Evolutionary conservation across 2,888 invertebrate species (phyloP).

Genomic region (Macrosoma leucophasiata): DNA sequence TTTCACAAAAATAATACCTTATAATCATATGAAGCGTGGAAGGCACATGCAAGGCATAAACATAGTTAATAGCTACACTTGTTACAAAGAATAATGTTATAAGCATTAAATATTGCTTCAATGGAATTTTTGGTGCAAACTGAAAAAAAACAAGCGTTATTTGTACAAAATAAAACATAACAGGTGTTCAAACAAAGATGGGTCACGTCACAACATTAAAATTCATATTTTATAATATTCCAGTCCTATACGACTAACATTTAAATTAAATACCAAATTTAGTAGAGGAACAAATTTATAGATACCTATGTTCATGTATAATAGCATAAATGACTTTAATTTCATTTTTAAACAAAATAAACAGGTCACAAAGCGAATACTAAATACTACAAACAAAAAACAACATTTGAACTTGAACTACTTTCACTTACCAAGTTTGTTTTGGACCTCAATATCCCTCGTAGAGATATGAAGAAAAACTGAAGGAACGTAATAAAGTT

Average conservation of each 20-base stretch:
- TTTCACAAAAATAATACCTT: constrained; percentile 42
- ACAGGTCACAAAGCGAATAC: constrained; percentile 5
- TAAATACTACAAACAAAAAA: too few relatives aligned
- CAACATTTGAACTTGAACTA: not conserved
- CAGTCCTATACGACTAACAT: too few relatives aligned
- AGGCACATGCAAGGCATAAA: constrained; percentile 66
- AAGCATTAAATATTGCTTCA: constrained; percentile 54
- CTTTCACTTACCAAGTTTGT: constrained; percentile 38
- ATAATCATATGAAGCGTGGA: constrained; percentile 70
- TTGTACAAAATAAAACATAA: too few relatives aligned
- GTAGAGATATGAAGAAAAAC: constrained; percentile 53
- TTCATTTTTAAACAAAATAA: constrained; percentile 5
- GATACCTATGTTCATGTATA: too few relatives aligned
- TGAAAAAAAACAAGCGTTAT: constrained; percentile 37
- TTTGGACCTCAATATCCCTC: constrained; percentile 42
- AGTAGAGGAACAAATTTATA: too few relatives aligned
- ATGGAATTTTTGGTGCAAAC: constrained; percentile 58
- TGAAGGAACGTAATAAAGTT: constrained; percentile 64
- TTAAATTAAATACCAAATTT: too few relatives aligned
- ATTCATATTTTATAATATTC: too few relatives aligned
- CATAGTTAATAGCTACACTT: constrained; percentile 68
- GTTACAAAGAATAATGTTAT: constrained; percentile 61
- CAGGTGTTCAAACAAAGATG: too few relatives aligned
- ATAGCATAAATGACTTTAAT: too few relatives aligned
- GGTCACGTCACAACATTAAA: too few relatives aligned